Base-by-base conservation (phyloP, 2,888 invertebrate species). In the Drosophila ezoana region DNA sequence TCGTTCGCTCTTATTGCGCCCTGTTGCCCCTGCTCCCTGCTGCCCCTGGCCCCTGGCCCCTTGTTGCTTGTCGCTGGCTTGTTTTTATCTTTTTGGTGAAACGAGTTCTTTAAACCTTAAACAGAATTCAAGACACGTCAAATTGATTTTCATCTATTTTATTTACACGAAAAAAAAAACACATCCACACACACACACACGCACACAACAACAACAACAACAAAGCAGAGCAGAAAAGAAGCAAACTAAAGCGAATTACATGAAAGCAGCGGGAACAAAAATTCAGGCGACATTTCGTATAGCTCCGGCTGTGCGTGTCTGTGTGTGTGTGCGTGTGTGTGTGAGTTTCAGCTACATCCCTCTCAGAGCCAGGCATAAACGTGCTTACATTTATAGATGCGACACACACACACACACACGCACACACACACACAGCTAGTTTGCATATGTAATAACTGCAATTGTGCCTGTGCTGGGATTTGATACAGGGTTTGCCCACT, bases 131-230 rank as follows among this genome's bases (percentile, higher is more conserved):
- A 87, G 82, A 83, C 83, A 83, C 83, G 83, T 83, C 88, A 87
- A 87, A 83, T 83, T 83, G 82, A 83, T 83, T 83, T 83, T 85
- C 83, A 83, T 87, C 88, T 85, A 83, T 83, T 83, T 87, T 85
- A 87, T 85, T 79, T 83, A 85, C 86, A 72, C 69, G 68, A 67
- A 61, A 64, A 68, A 53, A 52, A 1, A 20, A 4, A 20, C 20
- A 23, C 23, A 23, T 5, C 5, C 23, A 23, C 23, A 23, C 23
- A 23, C 20, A 20, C 20, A 20, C 20, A 20, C 23, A 23, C 23
- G 3, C 23, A 23, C 23, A 51, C 38, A 56, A 33, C 64, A 59
- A 47, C 13, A n/a, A n/a, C n/a, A 20, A 8, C 47, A 47, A 52
- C 20, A 47, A 23, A 45, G 41, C 57, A 59, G n/a, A 47, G 23